Percentiles rank a stretch among this genome's conserved stretches.
Evolutionary conservation across 2,797 vertebrate genomes (phyloP).

Genomic region (Pyrocephalus nanus): DNA sequence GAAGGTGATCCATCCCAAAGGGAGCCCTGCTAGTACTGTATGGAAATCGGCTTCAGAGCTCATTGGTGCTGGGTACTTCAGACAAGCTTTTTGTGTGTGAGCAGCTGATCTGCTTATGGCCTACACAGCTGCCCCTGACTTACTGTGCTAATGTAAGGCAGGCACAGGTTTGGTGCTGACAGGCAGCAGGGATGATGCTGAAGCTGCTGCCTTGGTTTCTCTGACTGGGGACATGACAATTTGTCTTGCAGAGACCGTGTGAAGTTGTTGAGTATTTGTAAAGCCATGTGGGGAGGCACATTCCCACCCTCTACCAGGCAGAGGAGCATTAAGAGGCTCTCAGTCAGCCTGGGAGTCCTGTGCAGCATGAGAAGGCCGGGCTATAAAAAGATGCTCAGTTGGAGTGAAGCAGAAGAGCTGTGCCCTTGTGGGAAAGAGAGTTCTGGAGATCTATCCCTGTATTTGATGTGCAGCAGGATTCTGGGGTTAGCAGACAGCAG

Average conservation of each 20-base stretch:
- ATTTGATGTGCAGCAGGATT: neutral
- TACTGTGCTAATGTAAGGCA: neutral
- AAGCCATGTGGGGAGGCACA: neutral
- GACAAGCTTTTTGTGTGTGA: neutral
- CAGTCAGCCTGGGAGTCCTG: neutral
- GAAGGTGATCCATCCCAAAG: neutral
- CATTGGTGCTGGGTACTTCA: neutral
- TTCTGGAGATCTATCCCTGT: neutral
- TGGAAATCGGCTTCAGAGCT: constrained; percentile 30
- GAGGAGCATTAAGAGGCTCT: neutral
- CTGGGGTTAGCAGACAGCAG: neutral
- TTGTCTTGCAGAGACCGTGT: neutral
- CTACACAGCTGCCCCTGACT: neutral
- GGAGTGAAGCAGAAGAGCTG: neutral
- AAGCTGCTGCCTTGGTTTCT: neutral
- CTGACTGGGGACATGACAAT: fast-evolving
- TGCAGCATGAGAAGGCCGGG: neutral
- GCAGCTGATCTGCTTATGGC: constrained; percentile 25
- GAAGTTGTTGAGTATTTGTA: neutral
- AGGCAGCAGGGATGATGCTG: neutral
- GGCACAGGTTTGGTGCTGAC: neutral
- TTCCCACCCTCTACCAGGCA: neutral
- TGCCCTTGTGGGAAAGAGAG: neutral
- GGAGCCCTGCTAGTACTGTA: neutral
- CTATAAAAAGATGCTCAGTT: neutral